Base-by-base conservation (phyloP, 2,113 vertebrate species). In the Phalacrocorax pelagicus region DNA sequence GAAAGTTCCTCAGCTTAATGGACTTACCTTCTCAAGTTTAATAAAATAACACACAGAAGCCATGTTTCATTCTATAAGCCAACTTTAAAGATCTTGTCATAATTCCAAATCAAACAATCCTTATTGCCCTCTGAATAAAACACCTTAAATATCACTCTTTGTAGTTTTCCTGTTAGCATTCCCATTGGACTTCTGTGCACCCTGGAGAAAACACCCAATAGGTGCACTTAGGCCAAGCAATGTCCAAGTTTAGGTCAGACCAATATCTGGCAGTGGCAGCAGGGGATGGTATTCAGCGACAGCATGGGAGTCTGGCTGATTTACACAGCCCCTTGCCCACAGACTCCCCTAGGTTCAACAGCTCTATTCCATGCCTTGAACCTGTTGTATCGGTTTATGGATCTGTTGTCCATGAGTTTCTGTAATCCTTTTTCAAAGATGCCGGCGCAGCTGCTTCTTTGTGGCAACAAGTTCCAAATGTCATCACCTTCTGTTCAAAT, bases 341-440 rank as follows among this genome's bases (percentile, higher is more conserved):
- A 54, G 38, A 26, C 4, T 61, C 7, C 40, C 15, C 22, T 15
- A 23, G 11, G 9, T 66, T 27, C 8, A 29, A 59, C 19, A 54
- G 17, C 4, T 67, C 3, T 32, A 55, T 67, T 62, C 27, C 42
- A 7, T 4, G 1, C 24, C 8, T 72, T 2, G 1, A 36, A 24
- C 24, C 18, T 55, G 67, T 42, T 20, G 19, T 58, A 19, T 44
- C 11, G 0, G 17, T 30, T 93, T 86, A 55, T 57, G 54, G 46
- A 59, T 24, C 32, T 51, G 8, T 75, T 71, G 30, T n/a, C 10
- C 0, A 0, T n/a, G 40, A 27, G 3, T 63, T 88, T 82, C 80
- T 85, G 4, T 46, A 83, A 73, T 47, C 13, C 5, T 61, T 46
- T 61, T 58, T 32, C 15, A 11, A 67, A 88, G 29, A 7, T 63